Percentiles rank a stretch among this genome's conserved stretches.
Evolutionary conservation across 2,888 invertebrate species (phyloP).

Genomic region (Gryllus longicercus): DNA sequence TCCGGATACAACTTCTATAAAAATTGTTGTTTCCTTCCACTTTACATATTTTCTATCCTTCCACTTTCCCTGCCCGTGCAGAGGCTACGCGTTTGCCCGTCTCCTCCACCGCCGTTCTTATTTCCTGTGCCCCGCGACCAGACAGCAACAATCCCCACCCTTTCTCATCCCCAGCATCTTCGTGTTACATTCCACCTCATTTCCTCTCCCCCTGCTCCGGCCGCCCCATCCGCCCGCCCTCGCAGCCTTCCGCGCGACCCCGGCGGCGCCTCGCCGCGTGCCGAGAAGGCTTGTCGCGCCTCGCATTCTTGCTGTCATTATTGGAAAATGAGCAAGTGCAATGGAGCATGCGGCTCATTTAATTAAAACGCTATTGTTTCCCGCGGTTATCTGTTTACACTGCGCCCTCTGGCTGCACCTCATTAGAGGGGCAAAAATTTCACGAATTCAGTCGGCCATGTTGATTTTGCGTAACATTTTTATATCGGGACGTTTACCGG

Average conservation of each 20-base stretch:
- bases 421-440: constrained; percentile 11
- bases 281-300: background rate
- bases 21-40: too few species aligned
- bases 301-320: constrained; percentile 5
- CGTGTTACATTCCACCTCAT: background rate
- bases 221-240: background rate
- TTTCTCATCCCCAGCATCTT: background rate
- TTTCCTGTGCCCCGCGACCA: background rate
- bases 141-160: background rate
- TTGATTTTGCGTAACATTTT: constrained; percentile 1
- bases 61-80: background rate
- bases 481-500: background rate
- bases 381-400: constrained; percentile 8
- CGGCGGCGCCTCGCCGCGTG: background rate
- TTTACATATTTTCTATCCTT: background rate
- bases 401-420: background rate
- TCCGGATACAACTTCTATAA: too few species aligned
- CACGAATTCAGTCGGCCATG: constrained; percentile 4
- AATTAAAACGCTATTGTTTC: constrained; percentile 17
- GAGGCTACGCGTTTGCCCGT: background rate
- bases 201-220: background rate
- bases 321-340: constrained; percentile 10
- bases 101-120: background rate
- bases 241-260: background rate
- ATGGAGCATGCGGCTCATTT: background rate